A percentile compares a stretch with the other conserved stretches of the same genome.
Conservation (phyloP, 2,888 invertebrate genomes). For the Heliconius hortense region DNA sequence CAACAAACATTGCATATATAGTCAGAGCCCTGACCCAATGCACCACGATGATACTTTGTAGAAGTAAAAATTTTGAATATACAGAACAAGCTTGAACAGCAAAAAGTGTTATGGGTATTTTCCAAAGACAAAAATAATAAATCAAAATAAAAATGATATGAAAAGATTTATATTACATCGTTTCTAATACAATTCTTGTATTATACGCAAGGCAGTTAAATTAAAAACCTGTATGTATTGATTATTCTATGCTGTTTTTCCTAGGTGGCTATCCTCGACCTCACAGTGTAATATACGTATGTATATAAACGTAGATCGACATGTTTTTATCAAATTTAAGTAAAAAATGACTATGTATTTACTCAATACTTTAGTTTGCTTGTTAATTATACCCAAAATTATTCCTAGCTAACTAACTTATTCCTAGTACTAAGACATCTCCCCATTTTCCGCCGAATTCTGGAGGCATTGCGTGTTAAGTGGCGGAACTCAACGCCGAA, state of each 20-base stretch:
- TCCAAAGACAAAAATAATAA: background rate
- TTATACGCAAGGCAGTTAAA: background rate
- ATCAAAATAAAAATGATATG: background rate
- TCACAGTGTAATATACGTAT: background rate
- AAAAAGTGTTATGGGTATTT: background rate
- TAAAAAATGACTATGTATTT: background rate
- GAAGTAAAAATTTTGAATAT: background rate
- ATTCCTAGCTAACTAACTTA: no score
- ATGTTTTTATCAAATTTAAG: background rate
- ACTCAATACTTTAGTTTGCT: no score
- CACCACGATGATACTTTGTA: background rate
- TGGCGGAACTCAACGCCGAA: no score
- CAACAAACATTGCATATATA: background rate
- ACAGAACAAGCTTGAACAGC: background rate
- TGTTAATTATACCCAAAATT: no score
- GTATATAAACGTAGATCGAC: background rate
- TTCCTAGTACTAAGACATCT: no score
- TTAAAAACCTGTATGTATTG: conserved; percentile 6
- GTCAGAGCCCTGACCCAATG: background rate
- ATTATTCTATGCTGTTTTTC: conserved; percentile 16
- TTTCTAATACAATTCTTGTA: background rate
- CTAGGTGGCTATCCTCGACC: conserved; percentile 14
- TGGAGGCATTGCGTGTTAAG: no score
- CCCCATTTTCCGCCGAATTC: no score
- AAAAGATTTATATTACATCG: background rate